These are phyloP conservation scores for Gallinago jamesoni DNA, from an alignment of 2,113 vertebrate genomes.

Conservation along the genomic window DNA sequence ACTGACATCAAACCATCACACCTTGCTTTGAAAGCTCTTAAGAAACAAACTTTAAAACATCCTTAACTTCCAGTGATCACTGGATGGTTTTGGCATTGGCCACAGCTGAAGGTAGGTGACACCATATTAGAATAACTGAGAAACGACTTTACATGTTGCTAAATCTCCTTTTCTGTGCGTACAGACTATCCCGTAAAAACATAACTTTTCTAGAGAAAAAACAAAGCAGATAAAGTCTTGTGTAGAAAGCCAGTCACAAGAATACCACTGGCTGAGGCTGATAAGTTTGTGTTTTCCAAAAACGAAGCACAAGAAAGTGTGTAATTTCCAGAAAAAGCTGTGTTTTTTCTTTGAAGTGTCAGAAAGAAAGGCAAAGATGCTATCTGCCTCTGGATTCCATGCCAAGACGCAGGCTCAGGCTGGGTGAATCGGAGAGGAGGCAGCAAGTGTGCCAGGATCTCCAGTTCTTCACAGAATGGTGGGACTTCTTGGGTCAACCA, in stretches of 20 bases:
- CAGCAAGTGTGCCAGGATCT: not conserved
- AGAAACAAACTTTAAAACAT: not conserved
- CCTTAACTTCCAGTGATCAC: not conserved
- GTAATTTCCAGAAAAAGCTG: not conserved
- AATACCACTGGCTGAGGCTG: not conserved
- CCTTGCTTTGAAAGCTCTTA: not conserved
- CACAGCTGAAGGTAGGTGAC: not conserved
- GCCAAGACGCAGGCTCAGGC: not conserved
- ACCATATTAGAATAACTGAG: not conserved
- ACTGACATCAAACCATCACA: not conserved
- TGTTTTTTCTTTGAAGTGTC: not conserved
- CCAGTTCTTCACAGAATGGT: not conserved
- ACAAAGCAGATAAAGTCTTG: not conserved
- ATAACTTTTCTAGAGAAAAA: not conserved
- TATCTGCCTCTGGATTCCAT: not conserved
- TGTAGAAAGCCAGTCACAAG: not conserved
- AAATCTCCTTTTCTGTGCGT: not conserved
- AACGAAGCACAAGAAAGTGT: not conserved
- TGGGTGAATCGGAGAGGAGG: not conserved
- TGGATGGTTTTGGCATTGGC: not conserved
- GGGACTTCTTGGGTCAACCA: not conserved
- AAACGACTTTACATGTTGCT: not conserved
- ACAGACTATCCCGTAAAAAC: not conserved
- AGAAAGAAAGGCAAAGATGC: not conserved
- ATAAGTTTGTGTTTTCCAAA: not conserved